Evolutionary conservation across 2,113 vertebrate genomes (phyloP).

Genomic region (Scomber scombrus): DNA sequence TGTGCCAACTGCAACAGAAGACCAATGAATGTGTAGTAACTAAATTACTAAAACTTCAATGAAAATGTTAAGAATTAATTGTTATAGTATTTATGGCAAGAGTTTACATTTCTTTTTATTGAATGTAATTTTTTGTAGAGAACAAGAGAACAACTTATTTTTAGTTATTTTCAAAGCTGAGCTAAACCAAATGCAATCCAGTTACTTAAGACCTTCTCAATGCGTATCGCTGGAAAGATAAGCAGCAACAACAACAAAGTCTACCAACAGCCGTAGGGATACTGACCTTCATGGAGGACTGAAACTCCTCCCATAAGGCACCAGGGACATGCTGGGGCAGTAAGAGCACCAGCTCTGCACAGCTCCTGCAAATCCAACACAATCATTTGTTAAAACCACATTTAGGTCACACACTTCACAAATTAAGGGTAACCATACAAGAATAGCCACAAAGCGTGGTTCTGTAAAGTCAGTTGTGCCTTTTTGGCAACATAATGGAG

Average conservation of each 20-base stretch:
- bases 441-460: slow-evolving; percentile 8
- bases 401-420: slow-evolving; percentile 60
- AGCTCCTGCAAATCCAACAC: slow-evolving; percentile 89
- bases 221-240: slow-evolving; percentile 40
- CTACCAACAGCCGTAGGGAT: slow-evolving; percentile 32
- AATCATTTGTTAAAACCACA: slow-evolving; percentile 65
- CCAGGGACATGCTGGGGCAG: slow-evolving; percentile 93
- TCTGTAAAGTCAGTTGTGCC: slow-evolving; percentile 11
- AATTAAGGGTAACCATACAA: slow-evolving; percentile 31
- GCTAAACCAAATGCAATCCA: slow-evolving; percentile 15
- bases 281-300: slow-evolving; percentile 95
- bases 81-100: too few relatives aligned
- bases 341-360: slow-evolving; percentile 95
- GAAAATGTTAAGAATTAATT: background rate
- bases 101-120: slow-evolving; percentile 1
- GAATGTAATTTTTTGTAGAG: background rate
- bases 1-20: slow-evolving; percentile 89
- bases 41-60: slow-evolving; percentile 16
- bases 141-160: slow-evolving; percentile 3
- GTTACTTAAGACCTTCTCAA: slow-evolving; percentile 20
- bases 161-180: slow-evolving; percentile 4
- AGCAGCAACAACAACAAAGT: slow-evolving; percentile 22
- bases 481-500: slow-evolving; percentile 30
- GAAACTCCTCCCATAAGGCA: slow-evolving; percentile 97
- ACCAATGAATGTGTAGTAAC: slow-evolving; percentile 39